Evolutionary conservation across 2,113 vertebrate genomes (phyloP).

Genomic region (Hirundichthys speculiger): DNA sequence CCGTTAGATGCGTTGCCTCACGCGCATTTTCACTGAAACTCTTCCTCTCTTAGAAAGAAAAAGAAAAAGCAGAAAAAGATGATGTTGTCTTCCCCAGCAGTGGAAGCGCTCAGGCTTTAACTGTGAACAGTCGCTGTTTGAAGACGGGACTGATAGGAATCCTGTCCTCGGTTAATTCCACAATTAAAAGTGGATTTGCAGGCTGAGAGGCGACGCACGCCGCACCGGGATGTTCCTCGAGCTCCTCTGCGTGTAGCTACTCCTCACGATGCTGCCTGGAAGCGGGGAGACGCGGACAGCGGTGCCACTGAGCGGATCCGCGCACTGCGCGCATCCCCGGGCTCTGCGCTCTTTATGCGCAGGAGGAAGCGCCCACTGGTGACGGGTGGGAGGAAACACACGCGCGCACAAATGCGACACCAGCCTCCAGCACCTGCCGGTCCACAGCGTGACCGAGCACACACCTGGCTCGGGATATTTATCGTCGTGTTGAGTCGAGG

Average conservation of each 20-base stretch:
- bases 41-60: slow-evolving; percentile 6
- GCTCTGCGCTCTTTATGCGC: slow-evolving; percentile 72
- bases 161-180: slow-evolving; percentile 59
- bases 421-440: slow-evolving; percentile 47
- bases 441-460: slow-evolving; percentile 10
- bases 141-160: slow-evolving; percentile 8
- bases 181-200: slow-evolving; percentile 13
- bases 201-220: slow-evolving; percentile 3
- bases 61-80: background rate
- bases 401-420: background rate
- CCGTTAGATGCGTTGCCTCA: slow-evolving; percentile 1
- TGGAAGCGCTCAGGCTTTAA: slow-evolving; percentile 28
- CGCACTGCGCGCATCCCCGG: slow-evolving; percentile 68
- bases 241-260: slow-evolving; percentile 39
- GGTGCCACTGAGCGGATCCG: slow-evolving; percentile 61
- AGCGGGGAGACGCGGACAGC: slow-evolving; percentile 55
- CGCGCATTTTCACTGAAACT: slow-evolving; percentile 48
- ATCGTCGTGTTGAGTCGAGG: too few relatives aligned
- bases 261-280: slow-evolving; percentile 55
- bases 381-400: slow-evolving; percentile 59
- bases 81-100: slow-evolving; percentile 30
- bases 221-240: slow-evolving; percentile 24
- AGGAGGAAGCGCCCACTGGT: slow-evolving; percentile 72
- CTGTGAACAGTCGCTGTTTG: slow-evolving; percentile 24
- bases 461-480: background rate